Evolutionary conservation across 1,140 invertebrate genomes (phyloP), one percentile per base, ranked within the genome.

Genomic region (Berghia stephanieae): DNA sequence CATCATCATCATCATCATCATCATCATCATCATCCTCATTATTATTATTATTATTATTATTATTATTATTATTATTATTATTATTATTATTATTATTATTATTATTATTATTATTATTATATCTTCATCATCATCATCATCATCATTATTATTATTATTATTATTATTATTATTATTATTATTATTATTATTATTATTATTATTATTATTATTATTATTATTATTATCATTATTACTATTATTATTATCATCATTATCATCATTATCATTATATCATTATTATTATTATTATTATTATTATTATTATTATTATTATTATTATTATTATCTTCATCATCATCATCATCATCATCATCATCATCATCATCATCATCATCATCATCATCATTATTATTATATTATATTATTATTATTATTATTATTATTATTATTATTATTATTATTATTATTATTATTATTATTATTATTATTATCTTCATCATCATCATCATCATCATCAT

Each of bases 121-220:
- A 16, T 16, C 46, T 21, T 16, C n/a, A 16, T 27, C 13, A 18
- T 27, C 21, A 21, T 27, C 21, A 8, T 13, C 57, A 16, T 34
- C 8, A n/a, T 24, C 24, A 24, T 13, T 16, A 16, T 16, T 16
- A 13, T 52, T 52, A 16, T 52, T 68, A 67, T 49, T 74, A 69
- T 24, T 74, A 74, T 49, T 74, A 71, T 49, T 74, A 74, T 49
- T 74, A 74, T 49, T 67, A 67, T 49, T 74, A 74, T 49, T 67
- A 67, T 49, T 74, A 74, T 49, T 74, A 34, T 16, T 74, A 74
- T 49, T 67, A 21, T 49, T 74, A 70, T 49, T 67, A 34, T 49
- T 74, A 74, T 49, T 74, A 74, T 49, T 70, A 40, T 57, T 75
- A 73, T 57, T 75, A 40, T 57, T 75, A 27, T 34, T 75, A 68